Base-by-base conservation (phyloP, 2,888 invertebrate genomes). In the Thumatha senex region DNA sequence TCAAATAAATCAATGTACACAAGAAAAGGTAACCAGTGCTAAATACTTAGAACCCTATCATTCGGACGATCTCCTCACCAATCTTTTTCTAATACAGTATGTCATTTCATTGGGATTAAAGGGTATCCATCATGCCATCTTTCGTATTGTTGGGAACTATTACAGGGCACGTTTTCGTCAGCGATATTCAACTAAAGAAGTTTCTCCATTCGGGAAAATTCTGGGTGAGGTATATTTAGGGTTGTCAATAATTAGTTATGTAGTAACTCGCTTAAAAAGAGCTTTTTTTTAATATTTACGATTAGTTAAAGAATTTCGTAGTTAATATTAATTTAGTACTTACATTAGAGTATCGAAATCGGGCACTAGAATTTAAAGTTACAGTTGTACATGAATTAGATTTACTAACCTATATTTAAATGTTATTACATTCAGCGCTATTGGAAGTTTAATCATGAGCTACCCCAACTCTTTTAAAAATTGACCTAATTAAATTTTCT, bases 131-230 rank as follows among this genome's bases (percentile, higher is more conserved):
- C n/a, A 44, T 14, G 31, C 30, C 14, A 29, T 15, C 15, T 31
- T 30, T n/a, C 14, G 29, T 39, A 38, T 31, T 40, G 39, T 46
- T 13, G 9, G 7, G 15, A 36, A 40, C 34, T 34, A 41, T 46
- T 13, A 18, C 34, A 40, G 35, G 29, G 12, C 31, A 45, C 18
- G 45, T 40, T 46, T n/a, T 41, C 38, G 24, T 51, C 35, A 39
- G 58, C 40, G 40, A 40, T 53, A 18, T 48, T 51, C 4, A n/a
- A 15, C 33, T 29, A 46, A 54, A 51, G 42, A 54, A 51, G 47
- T 54, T 48, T 51, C 43, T 51, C 44, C 14, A 43, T 58, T 58
- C 51, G 33, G 31, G 18, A 12, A 36, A 12, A 51, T 50, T 30
- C 18, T 14, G 39, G 30, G 35, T 36, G 43, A 38, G 15, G 31